A percentile compares a stretch with the other conserved stretches of the same genome.
These are phyloP conservation scores for Malurus melanocephalus DNA, from an alignment of 2,113 vertebrate species.

Conservation along the genomic window DNA sequence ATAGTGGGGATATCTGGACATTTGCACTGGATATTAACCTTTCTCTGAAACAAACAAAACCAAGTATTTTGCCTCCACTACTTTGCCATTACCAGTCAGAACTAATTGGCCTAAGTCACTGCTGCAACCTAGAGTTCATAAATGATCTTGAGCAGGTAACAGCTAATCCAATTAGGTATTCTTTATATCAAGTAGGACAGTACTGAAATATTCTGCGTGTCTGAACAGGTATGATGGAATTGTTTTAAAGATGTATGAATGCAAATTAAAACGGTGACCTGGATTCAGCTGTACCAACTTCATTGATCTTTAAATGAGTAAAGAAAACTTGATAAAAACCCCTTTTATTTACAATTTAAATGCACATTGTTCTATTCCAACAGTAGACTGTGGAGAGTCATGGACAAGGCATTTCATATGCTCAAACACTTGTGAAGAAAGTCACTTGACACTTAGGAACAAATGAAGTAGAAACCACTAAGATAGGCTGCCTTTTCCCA, in stretches of 20 bases:
- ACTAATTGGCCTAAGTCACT: neutral
- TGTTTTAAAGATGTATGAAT: neutral
- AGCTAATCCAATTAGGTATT: neutral
- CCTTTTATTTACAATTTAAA: conserved; percentile 1
- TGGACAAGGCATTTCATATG: neutral
- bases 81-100: neutral
- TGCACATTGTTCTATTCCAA: neutral
- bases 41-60: neutral
- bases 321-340: neutral
- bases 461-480: neutral
- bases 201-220: neutral
- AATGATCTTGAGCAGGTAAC: neutral
- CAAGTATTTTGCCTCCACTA: neutral
- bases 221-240: neutral
- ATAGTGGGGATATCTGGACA: neutral
- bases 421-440: neutral
- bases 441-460: neutral
- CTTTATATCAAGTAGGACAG: neutral
- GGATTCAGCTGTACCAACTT: neutral
- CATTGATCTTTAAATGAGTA: neutral
- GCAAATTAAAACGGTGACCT: neutral
- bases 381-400: neutral
- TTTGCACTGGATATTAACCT: neutral
- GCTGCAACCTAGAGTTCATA: neutral
- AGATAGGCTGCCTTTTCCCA: neutral